Percentiles rank a stretch among this genome's conserved stretches.
phyloP scores from a whole-genome alignment of 2,113 vertebrate species.

The Chloropsis hardwickii region DNA sequence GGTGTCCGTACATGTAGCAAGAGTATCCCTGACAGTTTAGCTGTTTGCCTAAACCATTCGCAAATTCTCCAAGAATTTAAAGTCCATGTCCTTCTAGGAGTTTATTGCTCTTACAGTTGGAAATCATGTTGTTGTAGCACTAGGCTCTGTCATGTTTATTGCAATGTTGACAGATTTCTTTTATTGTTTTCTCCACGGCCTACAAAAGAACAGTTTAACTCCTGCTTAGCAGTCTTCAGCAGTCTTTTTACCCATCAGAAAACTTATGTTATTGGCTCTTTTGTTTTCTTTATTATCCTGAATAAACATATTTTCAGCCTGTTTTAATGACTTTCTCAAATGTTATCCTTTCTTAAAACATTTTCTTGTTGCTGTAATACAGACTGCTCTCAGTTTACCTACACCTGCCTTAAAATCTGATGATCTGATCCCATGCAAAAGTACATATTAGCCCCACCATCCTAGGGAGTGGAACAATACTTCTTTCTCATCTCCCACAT shows the following conservation, averaged over 20 bases:
- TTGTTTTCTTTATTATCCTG: background rate
- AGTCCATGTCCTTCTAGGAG: background rate
- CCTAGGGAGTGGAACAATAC: background rate
- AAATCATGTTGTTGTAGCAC: background rate
- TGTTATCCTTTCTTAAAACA: background rate
- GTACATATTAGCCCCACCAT: background rate
- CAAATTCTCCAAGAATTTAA: background rate
- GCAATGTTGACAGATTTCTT: background rate
- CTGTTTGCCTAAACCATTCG: background rate
- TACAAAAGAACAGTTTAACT: background rate
- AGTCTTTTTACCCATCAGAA: background rate
- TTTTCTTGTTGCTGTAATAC: background rate
- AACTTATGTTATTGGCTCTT: background rate
- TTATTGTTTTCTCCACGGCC: background rate
- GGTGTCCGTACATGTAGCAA: background rate
- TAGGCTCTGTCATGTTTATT: background rate
- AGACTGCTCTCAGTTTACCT: background rate
- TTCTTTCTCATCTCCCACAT: background rate
- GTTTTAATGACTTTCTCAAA: background rate
- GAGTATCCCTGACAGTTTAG: background rate
- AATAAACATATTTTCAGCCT: background rate
- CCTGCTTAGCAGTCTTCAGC: background rate
- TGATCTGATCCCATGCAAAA: background rate
- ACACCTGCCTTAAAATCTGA: background rate
- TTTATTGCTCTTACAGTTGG: background rate